Percentiles rank a stretch among this genome's conserved stretches.
Evolutionary conservation across 2,113 vertebrate species (phyloP).

Genomic region (Malurus alboscapulatus): DNA sequence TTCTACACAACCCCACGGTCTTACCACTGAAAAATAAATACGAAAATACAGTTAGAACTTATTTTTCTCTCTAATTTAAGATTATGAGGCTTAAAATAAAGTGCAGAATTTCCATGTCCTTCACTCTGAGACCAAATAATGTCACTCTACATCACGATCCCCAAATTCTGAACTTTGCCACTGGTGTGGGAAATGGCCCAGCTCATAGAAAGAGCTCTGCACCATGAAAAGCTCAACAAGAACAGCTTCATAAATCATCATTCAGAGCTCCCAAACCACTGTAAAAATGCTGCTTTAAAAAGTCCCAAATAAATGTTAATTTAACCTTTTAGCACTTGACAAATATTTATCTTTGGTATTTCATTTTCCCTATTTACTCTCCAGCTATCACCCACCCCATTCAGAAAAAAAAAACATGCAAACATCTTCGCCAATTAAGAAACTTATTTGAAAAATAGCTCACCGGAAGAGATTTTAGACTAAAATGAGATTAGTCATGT

Average conservation of each 20-base stretch:
- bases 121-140: background rate
- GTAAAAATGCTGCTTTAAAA: background rate
- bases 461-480: background rate
- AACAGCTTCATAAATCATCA: background rate
- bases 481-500: background rate
- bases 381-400: background rate
- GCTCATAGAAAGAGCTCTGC: background rate
- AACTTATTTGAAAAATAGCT: background rate
- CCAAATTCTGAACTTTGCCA: background rate
- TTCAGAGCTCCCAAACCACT: background rate
- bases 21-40: background rate
- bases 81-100: background rate
- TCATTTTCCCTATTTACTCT: background rate
- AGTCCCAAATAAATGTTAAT: background rate
- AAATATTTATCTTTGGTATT: background rate
- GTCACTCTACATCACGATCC: background rate
- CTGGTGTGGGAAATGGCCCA: background rate
- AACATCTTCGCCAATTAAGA: background rate
- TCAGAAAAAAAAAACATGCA: background rate
- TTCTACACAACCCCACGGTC: background rate
- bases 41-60: fast-evolving
- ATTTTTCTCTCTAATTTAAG: background rate
- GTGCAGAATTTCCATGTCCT: background rate
- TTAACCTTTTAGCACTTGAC: background rate
- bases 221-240: background rate